Evolutionary conservation across 2,888 invertebrate species (phyloP).

Genomic region (Nomada hirtipes): DNA sequence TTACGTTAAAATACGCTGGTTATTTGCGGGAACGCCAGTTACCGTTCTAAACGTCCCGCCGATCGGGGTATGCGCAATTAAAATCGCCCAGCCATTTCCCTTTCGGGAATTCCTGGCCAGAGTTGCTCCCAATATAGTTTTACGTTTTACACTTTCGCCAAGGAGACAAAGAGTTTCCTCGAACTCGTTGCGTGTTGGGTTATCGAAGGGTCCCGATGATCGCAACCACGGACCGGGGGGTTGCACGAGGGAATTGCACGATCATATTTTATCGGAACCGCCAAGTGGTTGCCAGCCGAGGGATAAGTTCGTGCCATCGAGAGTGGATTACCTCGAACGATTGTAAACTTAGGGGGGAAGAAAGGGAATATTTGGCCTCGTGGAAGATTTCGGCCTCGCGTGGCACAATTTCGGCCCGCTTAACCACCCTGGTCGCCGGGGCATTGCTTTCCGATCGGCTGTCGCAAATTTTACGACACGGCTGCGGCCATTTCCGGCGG

Average conservation of each 20-base stretch:
- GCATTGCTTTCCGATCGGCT: background rate
- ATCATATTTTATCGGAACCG: constrained; percentile 39
- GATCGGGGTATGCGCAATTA: background rate
- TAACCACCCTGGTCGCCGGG: constrained; percentile 1
- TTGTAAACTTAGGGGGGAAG: constrained; percentile 30
- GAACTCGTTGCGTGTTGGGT: background rate
- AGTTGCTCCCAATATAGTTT: background rate
- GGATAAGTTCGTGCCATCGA: constrained; percentile 26
- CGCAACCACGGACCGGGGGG: background rate
- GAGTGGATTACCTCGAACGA: constrained; percentile 35
- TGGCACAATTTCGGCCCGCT: constrained; percentile 11
- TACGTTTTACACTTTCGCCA: background rate
- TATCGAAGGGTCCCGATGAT: background rate
- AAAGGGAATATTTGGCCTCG: background rate
- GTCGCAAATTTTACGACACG: constrained; percentile 36
- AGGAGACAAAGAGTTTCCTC: constrained; percentile 3
- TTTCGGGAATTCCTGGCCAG: background rate
- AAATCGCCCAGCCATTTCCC: background rate
- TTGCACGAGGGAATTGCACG: constrained; percentile 7
- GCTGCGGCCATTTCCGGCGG: background rate
- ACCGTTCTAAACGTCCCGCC: too few relatives aligned
- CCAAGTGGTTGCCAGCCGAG: too few relatives aligned
- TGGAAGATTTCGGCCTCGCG: background rate
- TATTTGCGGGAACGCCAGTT: too few relatives aligned
- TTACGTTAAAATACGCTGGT: too few relatives aligned